Evolutionary conservation across 2,113 vertebrate species (phyloP).

Genomic region (Cheirogaleus medius): DNA sequence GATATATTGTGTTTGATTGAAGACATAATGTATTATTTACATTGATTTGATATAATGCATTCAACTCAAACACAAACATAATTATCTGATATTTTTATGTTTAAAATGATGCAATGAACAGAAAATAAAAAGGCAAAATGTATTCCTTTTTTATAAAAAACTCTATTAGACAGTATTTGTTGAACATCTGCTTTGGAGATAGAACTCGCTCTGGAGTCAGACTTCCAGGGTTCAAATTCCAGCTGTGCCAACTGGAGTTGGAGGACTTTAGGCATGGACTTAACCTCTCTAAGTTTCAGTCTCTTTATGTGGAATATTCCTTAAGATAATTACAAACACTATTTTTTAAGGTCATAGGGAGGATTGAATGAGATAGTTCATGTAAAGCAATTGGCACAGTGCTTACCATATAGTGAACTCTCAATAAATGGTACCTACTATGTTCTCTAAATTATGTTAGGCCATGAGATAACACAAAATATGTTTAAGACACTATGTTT

Average conservation of each 20-base stretch:
- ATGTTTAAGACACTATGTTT: not conserved
- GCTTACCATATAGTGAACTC: not conserved
- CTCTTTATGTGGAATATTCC: not conserved
- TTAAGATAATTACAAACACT: not conserved
- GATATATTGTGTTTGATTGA: not conserved
- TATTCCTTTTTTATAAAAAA: not conserved
- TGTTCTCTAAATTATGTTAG: not conserved
- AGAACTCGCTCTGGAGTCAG: not conserved
- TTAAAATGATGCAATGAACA: not conserved
- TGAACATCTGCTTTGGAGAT: not conserved
- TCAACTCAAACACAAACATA: not conserved
- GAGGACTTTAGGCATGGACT: not conserved
- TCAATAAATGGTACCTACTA: not conserved
- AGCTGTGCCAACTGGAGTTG: not conserved
- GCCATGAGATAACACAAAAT: not conserved
- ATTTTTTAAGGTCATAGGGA: not conserved
- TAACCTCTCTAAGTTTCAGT: not conserved
- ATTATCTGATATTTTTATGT: not conserved
- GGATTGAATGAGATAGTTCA: not conserved
- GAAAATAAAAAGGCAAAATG: not conserved
- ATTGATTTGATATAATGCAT: not conserved
- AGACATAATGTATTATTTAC: not conserved
- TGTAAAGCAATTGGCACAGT: not conserved
- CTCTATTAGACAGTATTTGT: not conserved
- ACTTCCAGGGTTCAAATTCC: not conserved